Percentiles rank a stretch among this genome's conserved stretches.
Conservation (phyloP, 2,888 invertebrate species). For the Cheilosia impressa region DNA sequence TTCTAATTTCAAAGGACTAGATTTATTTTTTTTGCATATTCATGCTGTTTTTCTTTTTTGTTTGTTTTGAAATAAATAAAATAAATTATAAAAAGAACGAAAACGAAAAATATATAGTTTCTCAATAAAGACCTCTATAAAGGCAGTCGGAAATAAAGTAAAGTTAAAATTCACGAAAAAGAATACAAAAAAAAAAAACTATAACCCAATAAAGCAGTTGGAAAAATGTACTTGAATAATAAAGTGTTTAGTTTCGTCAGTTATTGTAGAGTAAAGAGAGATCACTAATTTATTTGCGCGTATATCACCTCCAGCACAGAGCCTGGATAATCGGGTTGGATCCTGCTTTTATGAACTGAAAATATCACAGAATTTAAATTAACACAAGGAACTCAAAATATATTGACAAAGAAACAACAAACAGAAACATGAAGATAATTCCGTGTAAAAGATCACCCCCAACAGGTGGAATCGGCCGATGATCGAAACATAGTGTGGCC, state of each 20-base stretch:
- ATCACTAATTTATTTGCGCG: conserved; percentile 48
- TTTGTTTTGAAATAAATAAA: conserved; percentile 61
- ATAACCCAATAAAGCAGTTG: conserved; percentile 46
- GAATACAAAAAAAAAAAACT: conserved; percentile 8
- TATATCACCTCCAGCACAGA: conserved; percentile 22
- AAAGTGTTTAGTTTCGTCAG: not conserved
- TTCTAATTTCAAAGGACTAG: conserved; percentile 72
- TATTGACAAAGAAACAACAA: no score
- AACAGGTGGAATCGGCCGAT: no score
- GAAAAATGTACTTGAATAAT: conserved; percentile 16
- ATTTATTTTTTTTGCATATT: conserved; percentile 61
- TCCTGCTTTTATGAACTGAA: not conserved
- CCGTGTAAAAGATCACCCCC: no score
- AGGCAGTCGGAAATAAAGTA: conserved; percentile 23
- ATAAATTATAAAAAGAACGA: conserved; percentile 46
- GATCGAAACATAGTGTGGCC: no score
- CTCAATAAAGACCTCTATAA: conserved; percentile 31
- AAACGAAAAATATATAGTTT: conserved; percentile 37
- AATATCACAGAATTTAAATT: conserved; percentile 13
- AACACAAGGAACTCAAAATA: not conserved
- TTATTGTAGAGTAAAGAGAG: conserved; percentile 56
- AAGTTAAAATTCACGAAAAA: conserved; percentile 8
- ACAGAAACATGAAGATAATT: no score
- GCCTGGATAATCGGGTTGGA: not conserved
- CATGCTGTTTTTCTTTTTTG: conserved; percentile 18